Evolutionary conservation across 2,797 vertebrate species (phyloP).

Genomic region (Carapus acus): DNA sequence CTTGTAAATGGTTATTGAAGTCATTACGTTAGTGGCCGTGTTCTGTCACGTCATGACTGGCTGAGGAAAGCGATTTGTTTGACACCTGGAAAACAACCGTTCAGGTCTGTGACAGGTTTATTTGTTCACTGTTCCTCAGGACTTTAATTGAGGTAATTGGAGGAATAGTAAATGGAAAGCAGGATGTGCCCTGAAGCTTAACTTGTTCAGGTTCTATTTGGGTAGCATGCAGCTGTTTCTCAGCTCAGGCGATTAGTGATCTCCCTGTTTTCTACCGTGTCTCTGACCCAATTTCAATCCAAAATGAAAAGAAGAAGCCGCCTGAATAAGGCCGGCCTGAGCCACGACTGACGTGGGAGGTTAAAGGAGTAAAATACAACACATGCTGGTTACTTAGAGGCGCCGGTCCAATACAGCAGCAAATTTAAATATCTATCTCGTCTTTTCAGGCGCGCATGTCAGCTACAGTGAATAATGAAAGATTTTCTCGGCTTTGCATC

Average conservation of each 20-base stretch:
- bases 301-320: conserved; percentile 23
- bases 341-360: too few relatives aligned
- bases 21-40: neutral
- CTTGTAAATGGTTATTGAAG: neutral
- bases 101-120: neutral
- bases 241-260: conserved; percentile 18
- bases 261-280: conserved; percentile 6
- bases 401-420: too few relatives aligned
- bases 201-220: conserved; percentile 23
- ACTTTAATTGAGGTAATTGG: conserved; percentile 15
- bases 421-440: too few relatives aligned
- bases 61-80: too few relatives aligned
- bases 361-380: too few relatives aligned
- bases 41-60: neutral
- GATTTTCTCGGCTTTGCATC: too few relatives aligned
- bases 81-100: conserved; percentile 4
- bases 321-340: conserved; percentile 30
- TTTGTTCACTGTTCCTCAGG: conserved; percentile 9
- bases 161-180: conserved; percentile 15
- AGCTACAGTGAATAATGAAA: too few relatives aligned
- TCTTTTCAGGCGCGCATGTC: too few relatives aligned
- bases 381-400: too few relatives aligned
- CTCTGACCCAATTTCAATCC: conserved; percentile 15
- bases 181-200: conserved; percentile 12
- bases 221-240: conserved; percentile 5